Evolutionary conservation across 2,888 invertebrate genomes (phyloP), one percentile per base, ranked within the genome.

Genomic region (Acanthococcus lagerstroemiae): DNA sequence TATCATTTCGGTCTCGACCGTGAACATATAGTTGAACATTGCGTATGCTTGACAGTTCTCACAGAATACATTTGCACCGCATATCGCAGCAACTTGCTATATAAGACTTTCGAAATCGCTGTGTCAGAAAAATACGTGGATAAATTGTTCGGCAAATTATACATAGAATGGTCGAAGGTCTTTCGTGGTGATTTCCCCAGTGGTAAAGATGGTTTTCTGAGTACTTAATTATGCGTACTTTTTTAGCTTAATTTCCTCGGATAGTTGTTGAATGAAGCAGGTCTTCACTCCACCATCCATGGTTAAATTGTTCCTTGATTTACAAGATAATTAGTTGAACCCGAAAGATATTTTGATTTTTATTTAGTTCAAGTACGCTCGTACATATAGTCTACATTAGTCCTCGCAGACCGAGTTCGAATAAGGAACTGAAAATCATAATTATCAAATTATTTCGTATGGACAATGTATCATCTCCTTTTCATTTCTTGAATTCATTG

Each of bases 21-120:
- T 1, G n/a, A n/a, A n/a, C n/a, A n/a, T n/a, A 45, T 25, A n/a
- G 37, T 55, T 17, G 26, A 65, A 44, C 46, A 55, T 45, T 37
- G 12, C 5, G n/a, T 55, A 7, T 65, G 55, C 26, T 55, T 65
- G 19, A 15, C 54, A 17, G 46, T 46, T 4, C 21, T 65, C 3
- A 65, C 65, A 2, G 65, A 65, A 22, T 65, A 65, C 26, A 19
- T 55, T 0, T 54, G 55, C 26, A 54, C 54, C 46, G 24, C 55
- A 7, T 55, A 55, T 27, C 30, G 37, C n/a, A 55, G 55, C 19
- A 45, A 37, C 2, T 22, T 25, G 6, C 54, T 65, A 2, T 65
- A 65, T 48, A 15, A 22, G 4, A 55, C 65, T 5, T 55, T 65
- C 17, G 25, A 26, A 0, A 22, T 19, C n/a, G 27, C 37, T 2